Base-by-base conservation (phyloP, 2,888 invertebrate species). In the Ctenicera cuprea region DNA sequence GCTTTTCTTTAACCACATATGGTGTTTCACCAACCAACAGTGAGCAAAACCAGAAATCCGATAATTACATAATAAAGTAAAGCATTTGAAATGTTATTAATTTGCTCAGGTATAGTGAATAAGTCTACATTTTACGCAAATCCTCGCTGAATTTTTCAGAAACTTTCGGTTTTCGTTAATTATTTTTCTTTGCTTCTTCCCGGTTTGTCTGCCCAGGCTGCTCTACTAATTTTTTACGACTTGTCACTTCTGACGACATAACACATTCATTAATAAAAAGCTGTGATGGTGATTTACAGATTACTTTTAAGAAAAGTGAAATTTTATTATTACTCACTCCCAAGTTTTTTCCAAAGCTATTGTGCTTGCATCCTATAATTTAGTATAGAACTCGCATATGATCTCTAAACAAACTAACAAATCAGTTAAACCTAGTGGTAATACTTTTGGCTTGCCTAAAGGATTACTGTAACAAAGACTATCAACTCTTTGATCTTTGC, bases 401-500 rank as follows among this genome's bases (percentile, higher is more conserved):
- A 12, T 41, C 4, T 38, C 9, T 9, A 33, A 33, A 5, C 4
- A 1, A 33, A 33, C 33, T 5, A 33, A 33, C 43, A 43, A 43
- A 43, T 43, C 43, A 43, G n/a, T 33, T n/a, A n/a, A 9, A 33
- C n/a, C 1, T n/a, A n/a, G 43, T 43, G n/a, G 14, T 43, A 3
- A n/a, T n/a, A 43, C 14, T 43, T 50, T 50, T 2, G 50, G 1
- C 20, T 1, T 50, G 3, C 9, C 50, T 4, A 22, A 16, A 8
- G 4, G 5, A 1, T 8, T n/a, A 43, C 43, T 14, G 3, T 14
- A 12, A 50, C 50, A 50, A 50, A 50, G 12, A 16, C 50, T 20
- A 18, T 50, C 9, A 37, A 37, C 57, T 57, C 33, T 37, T 33
- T 57, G 57, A 57, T 57, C 57, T 57, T 57, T 57, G 33, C 57